Base-by-base conservation (phyloP, 2,113 vertebrate genomes). In the Gavialis gangeticus region DNA sequence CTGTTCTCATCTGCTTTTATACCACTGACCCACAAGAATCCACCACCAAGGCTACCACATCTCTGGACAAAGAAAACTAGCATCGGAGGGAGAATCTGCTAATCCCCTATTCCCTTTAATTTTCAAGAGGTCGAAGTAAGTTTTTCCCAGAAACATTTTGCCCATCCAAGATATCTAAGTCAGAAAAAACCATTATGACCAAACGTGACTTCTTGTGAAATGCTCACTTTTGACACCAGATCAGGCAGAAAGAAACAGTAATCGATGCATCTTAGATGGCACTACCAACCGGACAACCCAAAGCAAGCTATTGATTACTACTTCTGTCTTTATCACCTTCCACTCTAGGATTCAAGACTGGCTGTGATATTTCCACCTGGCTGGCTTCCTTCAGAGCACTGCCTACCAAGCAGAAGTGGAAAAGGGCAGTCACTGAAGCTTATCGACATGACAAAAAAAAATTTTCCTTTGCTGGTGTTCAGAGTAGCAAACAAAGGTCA, bases 21-120 rank as follows among this genome's bases (percentile, higher is more conserved):
- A 21, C 30, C 57, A 5, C 25, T 82, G 76, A 25, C 30, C 5
- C 13, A 60, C 0, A 1, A 30, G 10, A 77, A 11, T 4, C 0
- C 14, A 25, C 7, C 4, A 30, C 10, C 76, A 55, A 60, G 2
- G 18, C 12, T 28, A 75, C 14, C 17, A 27, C 4, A 10, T 17
- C 24, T 30, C 10, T 3, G 0, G 15, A 34, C 22, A 66, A 63
- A 60, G 34, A 73, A 64, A 87, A 75, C 16, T 58, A 84, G 9
- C 1, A 24, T 10, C 58, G 27, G 22, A 59, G 5, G 13, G n/a
- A 77, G 22, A 10, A 2, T 64, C 55, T 62, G n/a, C 5, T 58
- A 19, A 9, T 56, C 59, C 15, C 12, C 6, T n/a, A 63, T 4
- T 27, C 69, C 0, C 17, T 21, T 37, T 71, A 22, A 11, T 28